Conservation (phyloP, 2,113 vertebrate species). For the Varanus komodoensis region DNA sequence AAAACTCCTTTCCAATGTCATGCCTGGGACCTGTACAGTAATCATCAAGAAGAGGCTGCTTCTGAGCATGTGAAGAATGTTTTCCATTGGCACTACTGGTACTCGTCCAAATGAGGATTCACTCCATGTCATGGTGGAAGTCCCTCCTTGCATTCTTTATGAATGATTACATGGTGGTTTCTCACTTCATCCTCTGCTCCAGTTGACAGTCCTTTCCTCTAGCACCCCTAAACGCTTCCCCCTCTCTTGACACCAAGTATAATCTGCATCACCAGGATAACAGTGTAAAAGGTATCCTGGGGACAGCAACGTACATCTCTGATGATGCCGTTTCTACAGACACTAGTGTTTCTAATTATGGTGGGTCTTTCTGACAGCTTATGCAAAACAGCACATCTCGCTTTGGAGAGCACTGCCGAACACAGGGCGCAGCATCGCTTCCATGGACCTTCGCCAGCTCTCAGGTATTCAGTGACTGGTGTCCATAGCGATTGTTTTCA, state of each 20-base stretch:
- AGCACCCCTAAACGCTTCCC: not conserved
- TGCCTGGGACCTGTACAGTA: not conserved
- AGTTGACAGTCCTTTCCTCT: not conserved
- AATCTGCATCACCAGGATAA: not conserved
- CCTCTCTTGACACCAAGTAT: conserved; percentile 9
- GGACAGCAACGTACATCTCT: not conserved
- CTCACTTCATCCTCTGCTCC: not conserved
- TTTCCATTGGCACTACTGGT: not conserved
- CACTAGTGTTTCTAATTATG: conserved; percentile 36
- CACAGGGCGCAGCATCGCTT: not conserved
- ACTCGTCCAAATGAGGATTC: not conserved
- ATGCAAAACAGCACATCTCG: conserved; percentile 6
- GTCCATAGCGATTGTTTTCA: not conserved
- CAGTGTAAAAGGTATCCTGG: not conserved
- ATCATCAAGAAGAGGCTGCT: not conserved
- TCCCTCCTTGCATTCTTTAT: not conserved
- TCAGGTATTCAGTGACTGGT: not conserved
- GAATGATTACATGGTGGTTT: not conserved
- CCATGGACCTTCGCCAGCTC: not conserved
- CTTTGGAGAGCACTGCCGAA: not conserved
- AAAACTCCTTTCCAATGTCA: not conserved
- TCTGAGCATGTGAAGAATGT: not conserved
- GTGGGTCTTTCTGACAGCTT: not conserved
- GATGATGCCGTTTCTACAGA: conserved; percentile 22
- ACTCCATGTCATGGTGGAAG: no score